Percentiles rank a stretch among this genome's conserved stretches.
Evolutionary conservation across 2,888 invertebrate genomes (phyloP).

Genomic region (Poecilus cupreus): DNA sequence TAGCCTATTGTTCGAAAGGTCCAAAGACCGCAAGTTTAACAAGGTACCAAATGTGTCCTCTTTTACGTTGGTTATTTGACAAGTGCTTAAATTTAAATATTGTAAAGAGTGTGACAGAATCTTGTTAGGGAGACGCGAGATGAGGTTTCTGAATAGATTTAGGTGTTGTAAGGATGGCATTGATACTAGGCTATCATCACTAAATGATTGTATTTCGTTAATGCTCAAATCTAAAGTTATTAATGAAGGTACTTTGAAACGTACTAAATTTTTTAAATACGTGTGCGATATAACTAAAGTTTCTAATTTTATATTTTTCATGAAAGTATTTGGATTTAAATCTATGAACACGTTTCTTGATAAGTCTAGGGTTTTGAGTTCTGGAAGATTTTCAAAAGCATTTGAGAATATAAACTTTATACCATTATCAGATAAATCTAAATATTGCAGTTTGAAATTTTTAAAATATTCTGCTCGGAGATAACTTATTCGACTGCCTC

Average conservation of each 20-base stretch:
- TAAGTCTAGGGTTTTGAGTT: conserved; percentile 79
- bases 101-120: conserved; percentile 78
- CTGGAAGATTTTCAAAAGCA: conserved; percentile 77
- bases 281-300: conserved; percentile 80
- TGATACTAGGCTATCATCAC: conserved; percentile 76
- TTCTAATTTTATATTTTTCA: conserved; percentile 77
- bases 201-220: conserved; percentile 79
- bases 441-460: conserved; percentile 76
- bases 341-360: conserved; percentile 81
- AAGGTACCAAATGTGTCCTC: conserved; percentile 80
- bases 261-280: conserved; percentile 77
- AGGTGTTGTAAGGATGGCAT: conserved; percentile 77
- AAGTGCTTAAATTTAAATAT: conserved; percentile 77
- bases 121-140: conserved; percentile 78
- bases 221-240: conserved; percentile 78
- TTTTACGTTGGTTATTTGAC: conserved; percentile 77
- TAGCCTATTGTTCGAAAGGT: conserved; percentile 83
- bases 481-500: conserved; percentile 79
- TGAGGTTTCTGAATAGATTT: conserved; percentile 80
- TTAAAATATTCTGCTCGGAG: conserved; percentile 77
- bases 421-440: conserved; percentile 82
- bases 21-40: conserved; percentile 77
- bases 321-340: conserved; percentile 77
- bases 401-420: conserved; percentile 77
- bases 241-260: conserved; percentile 77